These are phyloP conservation scores for Pyxicephalus adspersus DNA, from an alignment of 2,113 vertebrate genomes.

Conservation along the genomic window DNA sequence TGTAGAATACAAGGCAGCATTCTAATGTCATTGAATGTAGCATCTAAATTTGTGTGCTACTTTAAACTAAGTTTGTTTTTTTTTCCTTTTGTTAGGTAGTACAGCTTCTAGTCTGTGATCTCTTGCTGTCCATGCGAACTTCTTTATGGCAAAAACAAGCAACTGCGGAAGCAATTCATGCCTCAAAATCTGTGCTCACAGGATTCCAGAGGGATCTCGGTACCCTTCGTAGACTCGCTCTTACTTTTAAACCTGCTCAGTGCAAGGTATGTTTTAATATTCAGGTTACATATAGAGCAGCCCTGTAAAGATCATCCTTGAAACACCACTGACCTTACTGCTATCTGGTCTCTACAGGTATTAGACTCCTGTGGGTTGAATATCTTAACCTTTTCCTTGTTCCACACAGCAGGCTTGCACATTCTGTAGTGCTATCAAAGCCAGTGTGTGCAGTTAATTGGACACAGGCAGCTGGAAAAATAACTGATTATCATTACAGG, in stretches of 20 bases:
- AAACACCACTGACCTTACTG: too few relatives aligned
- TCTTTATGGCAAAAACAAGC: conserved; percentile 90
- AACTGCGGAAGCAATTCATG: conserved; percentile 85
- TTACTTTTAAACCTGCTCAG: conserved; percentile 88
- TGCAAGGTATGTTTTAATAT: conserved; percentile 80
- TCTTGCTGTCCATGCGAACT: conserved; percentile 90
- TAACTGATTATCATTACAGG: neutral
- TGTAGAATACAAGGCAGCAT: neutral
- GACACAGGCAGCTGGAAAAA: neutral
- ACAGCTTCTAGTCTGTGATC: conserved; percentile 91
- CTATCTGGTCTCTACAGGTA: too few relatives aligned
- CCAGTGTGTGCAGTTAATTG: too few relatives aligned
- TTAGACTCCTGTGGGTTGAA: too few relatives aligned
- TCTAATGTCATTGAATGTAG: too few relatives aligned
- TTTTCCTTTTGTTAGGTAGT: conserved; percentile 75
- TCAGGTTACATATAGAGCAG: too few relatives aligned
- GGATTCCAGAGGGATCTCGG: conserved; percentile 96
- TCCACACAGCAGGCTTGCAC: too few relatives aligned
- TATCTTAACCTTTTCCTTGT: too few relatives aligned
- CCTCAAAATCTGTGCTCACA: conserved; percentile 82
- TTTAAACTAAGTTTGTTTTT: neutral
- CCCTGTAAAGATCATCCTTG: too few relatives aligned
- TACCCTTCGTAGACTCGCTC: conserved; percentile 87
- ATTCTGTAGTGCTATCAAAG: too few relatives aligned
- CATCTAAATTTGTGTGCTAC: too few relatives aligned